Base-by-base conservation (phyloP, 2,888 invertebrate genomes). In the Agrochola litura region DNA sequence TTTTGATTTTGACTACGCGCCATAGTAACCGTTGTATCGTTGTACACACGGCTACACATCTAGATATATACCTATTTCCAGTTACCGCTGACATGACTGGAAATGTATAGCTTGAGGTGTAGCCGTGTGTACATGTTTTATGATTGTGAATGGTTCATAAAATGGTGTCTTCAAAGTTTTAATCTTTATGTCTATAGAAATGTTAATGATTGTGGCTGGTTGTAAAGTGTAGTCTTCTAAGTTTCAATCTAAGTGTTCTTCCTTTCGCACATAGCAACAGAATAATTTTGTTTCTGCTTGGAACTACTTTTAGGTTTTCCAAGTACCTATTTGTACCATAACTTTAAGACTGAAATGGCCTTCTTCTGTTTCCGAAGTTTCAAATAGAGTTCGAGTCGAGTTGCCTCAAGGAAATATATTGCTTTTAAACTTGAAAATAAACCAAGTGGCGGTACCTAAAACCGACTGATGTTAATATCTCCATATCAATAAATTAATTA, bases 401-500 rank as follows among this genome's bases (percentile, higher is more conserved):
- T 30, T n/a, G 30, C 70, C 6, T 71, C 16, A 30, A 69, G 10
- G n/a, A 1, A 46, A 30, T 19, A 25, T 8, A 4, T 30, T 72
- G 9, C 22, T 41, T 72, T 52, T 16, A 73, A 41, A 54, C 16
- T 30, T 19, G 12, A 9, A 41, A 41, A 52, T 52, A 41, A 22
- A 43, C 12, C 19, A 41, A 46, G 9, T 60, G 6, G 6, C 6
- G 6, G 37, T 6, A 49, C 14, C 14, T 54, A 22, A 52, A 30
- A 67, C 30, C 2, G 16, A 37, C 16, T 19, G n/a, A 16, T 58
- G 37, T 37, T 10, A 58, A 37, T 30, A 37, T 16, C 3, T 73
- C 16, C 41, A 19, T 16, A 73, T 49, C 25, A 74, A 74, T n/a
- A 52, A 75, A 80, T 30, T 76, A 77, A 88, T 79, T 66, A 86